Base-by-base conservation (phyloP, 2,113 vertebrate species). In the Calypte anna region DNA sequence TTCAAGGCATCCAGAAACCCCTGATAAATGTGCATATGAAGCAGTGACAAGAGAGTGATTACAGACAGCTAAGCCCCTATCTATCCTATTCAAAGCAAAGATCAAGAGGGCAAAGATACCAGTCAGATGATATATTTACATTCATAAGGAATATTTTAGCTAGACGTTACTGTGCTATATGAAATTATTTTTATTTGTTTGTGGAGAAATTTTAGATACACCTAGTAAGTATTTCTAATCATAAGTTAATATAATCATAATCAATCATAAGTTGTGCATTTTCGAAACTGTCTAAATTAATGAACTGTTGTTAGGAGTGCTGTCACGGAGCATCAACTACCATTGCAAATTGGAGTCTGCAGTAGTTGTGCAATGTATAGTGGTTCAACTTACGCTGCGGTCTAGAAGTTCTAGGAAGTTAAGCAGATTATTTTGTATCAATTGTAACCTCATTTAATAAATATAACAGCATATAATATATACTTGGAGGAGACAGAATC, bases 401-500 rank as follows among this genome's bases (percentile, higher is more conserved):
- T 24, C 14, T 28, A 73, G 82, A 66, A 22, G 36, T 22, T 64
- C 18, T 43, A 82, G 46, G 15, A 59, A 73, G 24, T 61, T 20
- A 84, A 84, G 15, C 6, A 51, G 22, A 28, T 66, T 89, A 58
- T 62, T 36, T 15, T 8, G 18, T 50, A 82, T 22, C 14, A 43
- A 15, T 82, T 57, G 85, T 50, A 79, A 6, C 33, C 16, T 7
- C 10, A 43, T 23, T 72, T 82, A 73, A 36, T 6, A 57, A 69
- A 75, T 63, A 57, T 14, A 76, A 54, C 1, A 0, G 2, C 0
- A 0, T 72, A 12, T 48, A 81, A 75, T 11, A 3, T 31, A 38
- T 15, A 55, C 3, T 53, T 70, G 57, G 33, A 84, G 23, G 43
- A 78, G 25, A 55, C 1, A 75, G 51, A 31, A 62, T 63, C n/a